Evolutionary conservation across 2,888 invertebrate species (phyloP), one percentile per base, ranked within the genome.

Genomic region (Drosophila subquinaria): DNA sequence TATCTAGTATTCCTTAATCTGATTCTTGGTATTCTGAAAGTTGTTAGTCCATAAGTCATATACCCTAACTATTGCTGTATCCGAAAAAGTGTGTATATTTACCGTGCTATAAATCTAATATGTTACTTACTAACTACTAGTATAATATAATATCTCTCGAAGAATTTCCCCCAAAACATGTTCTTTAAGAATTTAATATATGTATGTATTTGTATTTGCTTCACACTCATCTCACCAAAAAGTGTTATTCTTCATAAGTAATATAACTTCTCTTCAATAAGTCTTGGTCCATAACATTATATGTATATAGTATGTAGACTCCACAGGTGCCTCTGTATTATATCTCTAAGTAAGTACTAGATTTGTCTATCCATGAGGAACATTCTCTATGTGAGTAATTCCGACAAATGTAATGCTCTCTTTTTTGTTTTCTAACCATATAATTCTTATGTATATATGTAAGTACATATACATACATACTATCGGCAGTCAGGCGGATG

Each of bases 401-500:
- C 8, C 4, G 13, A 51, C 8, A 17, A 35, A 51, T 20, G 13
- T 23, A 47, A 59, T 53, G 52, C 69, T 69, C 40, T 50, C 27
- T 47, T 40, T 36, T 33, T 53, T 52, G 35, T 15, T 55, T 15
- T 42, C 33, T 27, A 33, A 30, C 47, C 59, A 48, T 45, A 57
- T 57, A 45, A 36, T 48, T 38, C 59, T 27, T 43, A 53, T 47
- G 15, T 15, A 10, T 10, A 10, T 8, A 53, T 47, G 15, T 15
- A 10, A 3, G 3, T 8, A n/a, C 5, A 27, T 27, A 27, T 3
- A 27, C 5, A 6, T 27, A 42, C 8, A 15, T 40, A 45, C 51
- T 62, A 69, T 63, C 15, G 30, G 53, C 79, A 76, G 61, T 42
- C 60, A 69, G 45, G 48, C 63, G 73, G 66, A 73, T 72, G 66